Conservation (phyloP, 92 coral and sea anemone genomes). For the Ricordea florida region DNA sequence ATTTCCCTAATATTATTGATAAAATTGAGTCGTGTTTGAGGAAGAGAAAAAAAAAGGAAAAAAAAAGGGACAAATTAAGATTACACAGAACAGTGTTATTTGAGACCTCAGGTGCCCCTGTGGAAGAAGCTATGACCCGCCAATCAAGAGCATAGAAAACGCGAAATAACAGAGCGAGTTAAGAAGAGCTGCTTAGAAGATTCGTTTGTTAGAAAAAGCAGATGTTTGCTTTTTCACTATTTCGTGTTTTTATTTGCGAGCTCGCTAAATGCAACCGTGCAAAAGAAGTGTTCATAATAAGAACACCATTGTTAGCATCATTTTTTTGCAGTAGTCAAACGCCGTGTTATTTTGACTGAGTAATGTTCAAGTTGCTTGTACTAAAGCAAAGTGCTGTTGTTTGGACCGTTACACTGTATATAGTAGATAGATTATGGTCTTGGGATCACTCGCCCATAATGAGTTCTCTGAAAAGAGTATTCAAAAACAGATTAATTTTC, state of each 20-base stretch:
- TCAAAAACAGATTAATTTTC: conserved; percentile 6
- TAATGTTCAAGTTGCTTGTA: too few species aligned
- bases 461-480: not conserved
- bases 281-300: too few species aligned
- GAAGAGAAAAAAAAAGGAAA: not conserved
- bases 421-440: too few species aligned
- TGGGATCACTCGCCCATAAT: not conserved
- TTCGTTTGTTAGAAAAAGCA: conserved; percentile 1
- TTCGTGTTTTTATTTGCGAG: not conserved
- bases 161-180: conserved; percentile 5
- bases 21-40: not conserved
- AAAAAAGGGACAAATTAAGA: conserved; percentile 1
- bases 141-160: conserved; percentile 1
- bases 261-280: not conserved
- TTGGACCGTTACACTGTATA: too few species aligned
- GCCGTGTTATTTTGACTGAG: too few species aligned
- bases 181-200: conserved; percentile 1
- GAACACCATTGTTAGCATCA: too few species aligned
- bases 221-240: conserved; percentile 9
- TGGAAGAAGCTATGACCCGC: not conserved
- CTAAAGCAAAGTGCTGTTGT: too few species aligned
- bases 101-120: conserved; percentile 12
- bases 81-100: not conserved
- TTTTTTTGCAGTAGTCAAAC: too few species aligned
- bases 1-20: conserved; percentile 7